These are phyloP conservation scores for Plutomurus gul DNA, from an alignment of 1,140 invertebrate genomes.

Conservation along the genomic window DNA sequence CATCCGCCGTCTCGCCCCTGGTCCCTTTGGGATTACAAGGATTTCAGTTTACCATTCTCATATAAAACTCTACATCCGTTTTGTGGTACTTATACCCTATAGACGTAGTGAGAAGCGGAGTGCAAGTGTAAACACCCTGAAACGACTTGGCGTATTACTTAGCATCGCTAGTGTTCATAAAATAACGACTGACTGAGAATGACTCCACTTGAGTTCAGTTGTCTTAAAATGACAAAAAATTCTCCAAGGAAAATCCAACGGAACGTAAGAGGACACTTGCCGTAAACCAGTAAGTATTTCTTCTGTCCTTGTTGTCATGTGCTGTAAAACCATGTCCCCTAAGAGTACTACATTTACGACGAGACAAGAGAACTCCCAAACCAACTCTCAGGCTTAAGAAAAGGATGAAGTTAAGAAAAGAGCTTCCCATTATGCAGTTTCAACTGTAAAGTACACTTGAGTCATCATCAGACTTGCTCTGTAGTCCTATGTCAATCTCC, in stretches of 20 bases:
- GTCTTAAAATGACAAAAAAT: background rate
- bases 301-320: background rate
- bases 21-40: too few relatives aligned
- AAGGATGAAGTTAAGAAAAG: conserved; percentile 8
- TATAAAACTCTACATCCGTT: too few relatives aligned
- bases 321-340: background rate
- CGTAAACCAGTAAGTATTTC: too few relatives aligned
- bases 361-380: conserved; percentile 9
- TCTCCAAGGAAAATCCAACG: background rate
- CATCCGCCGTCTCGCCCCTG: too few relatives aligned
- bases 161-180: background rate
- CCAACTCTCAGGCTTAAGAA: too few relatives aligned
- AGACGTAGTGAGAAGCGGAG: background rate
- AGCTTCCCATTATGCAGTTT: conserved; percentile 2
- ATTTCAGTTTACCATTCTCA: too few relatives aligned
- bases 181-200: conserved; percentile 9
- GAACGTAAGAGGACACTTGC: background rate
- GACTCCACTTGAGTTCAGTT: conserved; percentile 2
- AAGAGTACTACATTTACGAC: conserved; percentile 18
- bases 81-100: too few relatives aligned
- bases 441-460: conserved; percentile 20
- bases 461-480: conserved; percentile 15
- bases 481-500: conserved; percentile 12
- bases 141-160: conserved; percentile 6
- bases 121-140: conserved; percentile 12